Conservation (phyloP, 1,140 invertebrate species). For the Pseudobourletiella spinata region DNA sequence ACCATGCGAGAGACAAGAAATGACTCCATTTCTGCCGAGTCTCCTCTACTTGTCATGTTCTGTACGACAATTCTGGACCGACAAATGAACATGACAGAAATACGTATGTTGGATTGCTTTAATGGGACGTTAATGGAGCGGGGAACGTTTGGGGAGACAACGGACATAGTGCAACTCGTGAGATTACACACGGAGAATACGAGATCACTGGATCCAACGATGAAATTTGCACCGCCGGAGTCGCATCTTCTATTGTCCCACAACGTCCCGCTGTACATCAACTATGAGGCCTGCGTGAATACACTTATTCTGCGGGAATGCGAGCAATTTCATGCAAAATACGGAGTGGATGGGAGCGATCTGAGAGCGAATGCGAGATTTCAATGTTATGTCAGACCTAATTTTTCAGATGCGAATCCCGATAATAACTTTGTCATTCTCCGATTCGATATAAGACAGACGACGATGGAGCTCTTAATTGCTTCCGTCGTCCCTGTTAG, state of each 20-base stretch:
- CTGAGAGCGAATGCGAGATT: constrained; percentile 75
- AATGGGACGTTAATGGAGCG: constrained; percentile 66
- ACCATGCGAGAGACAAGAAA: constrained; percentile 38
- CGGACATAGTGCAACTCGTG: constrained; percentile 49
- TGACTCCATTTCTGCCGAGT: neutral
- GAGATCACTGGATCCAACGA: neutral
- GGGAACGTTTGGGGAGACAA: constrained; percentile 49
- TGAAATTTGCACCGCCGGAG: constrained; percentile 61
- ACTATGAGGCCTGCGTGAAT: constrained; percentile 80
- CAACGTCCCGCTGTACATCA: constrained; percentile 71
- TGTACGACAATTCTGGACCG: constrained; percentile 41
- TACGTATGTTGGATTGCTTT: constrained; percentile 63
- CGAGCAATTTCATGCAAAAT: constrained; percentile 68
- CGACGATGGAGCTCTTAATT: constrained; percentile 68
- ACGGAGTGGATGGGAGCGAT: constrained; percentile 75
- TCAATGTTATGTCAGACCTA: constrained; percentile 66
- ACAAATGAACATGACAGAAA: constrained; percentile 50
- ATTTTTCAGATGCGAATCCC: neutral
- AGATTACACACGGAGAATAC: constrained; percentile 1
- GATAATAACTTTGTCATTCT: constrained; percentile 60
- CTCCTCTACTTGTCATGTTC: constrained; percentile 21
- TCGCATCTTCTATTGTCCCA: constrained; percentile 70
- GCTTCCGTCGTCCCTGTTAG: constrained; percentile 68
- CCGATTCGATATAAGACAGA: constrained; percentile 64
- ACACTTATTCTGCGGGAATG: constrained; percentile 73